Evolutionary conservation across 1,140 invertebrate genomes (phyloP), one percentile per base, ranked within the genome.

Genomic region (Diprion similis): DNA sequence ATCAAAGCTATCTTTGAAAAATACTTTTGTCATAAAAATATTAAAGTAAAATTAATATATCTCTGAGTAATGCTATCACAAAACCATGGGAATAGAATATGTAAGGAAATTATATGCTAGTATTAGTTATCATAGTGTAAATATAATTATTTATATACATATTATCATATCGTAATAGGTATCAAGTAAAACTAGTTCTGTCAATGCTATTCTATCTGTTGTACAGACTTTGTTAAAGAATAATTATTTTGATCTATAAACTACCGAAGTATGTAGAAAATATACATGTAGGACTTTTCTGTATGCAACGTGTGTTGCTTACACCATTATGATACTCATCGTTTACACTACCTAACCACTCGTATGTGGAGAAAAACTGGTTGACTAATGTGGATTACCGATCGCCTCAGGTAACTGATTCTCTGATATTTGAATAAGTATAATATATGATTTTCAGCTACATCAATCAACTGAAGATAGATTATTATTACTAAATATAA

Each of bases 121-220:
- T 17, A 4, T 15, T 37, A 37, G 24, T 37, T 3, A 37, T 37
- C 24, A 37, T 37, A 37, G 2, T 37, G 24, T 37, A 37, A 37
- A 37, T 37, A 37, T 37, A 37, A 37, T 37, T 37, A n/a, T n/a
- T n/a, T n/a, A 37, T 37, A 37, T 37, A 37, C 24, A 37, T 37
- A 37, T 37, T 59, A 9, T 59, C 11, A 59, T 13, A 59, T 15
- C 11, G n/a, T 59, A 59, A 17, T 59, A 6, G 3, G 51, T 13
- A 15, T 8, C 51, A 17, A 59, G 51, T 17, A 37, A 37, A 59
- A 9, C 51, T 59, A 59, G 51, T 59, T 17, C n/a, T 59, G 11
- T 59, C 51, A 59, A 59, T 59, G 51, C 11, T 37, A 59, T 59
- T 59, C 51, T 59, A 59, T 59, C 51, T 59, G 51, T 59, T 59